Conservation (phyloP, 2,888 invertebrate genomes). For the Blastobasis adustella region DNA sequence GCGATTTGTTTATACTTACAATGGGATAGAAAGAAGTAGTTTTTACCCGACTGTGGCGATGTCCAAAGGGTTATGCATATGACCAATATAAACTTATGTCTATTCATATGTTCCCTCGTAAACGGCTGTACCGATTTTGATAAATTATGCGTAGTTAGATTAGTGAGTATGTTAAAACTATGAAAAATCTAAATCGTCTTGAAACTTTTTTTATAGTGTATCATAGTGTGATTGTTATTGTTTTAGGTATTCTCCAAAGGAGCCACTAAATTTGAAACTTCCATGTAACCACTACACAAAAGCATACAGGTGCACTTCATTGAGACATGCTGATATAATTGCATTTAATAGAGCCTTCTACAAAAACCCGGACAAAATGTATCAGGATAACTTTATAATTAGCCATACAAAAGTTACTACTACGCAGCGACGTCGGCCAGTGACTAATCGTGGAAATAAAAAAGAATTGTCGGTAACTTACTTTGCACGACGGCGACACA, state of each 20-base stretch:
- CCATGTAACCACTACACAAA: conserved; percentile 5
- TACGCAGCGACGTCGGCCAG: conserved; percentile 8
- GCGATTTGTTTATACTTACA: too few relatives aligned
- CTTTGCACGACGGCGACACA: conserved; percentile 11
- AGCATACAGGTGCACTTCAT: conserved; percentile 11
- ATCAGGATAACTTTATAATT: conserved; percentile 15
- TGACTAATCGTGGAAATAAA: conserved; percentile 9
- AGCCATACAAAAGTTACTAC: conserved; percentile 8
- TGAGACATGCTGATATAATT: conserved; percentile 12
- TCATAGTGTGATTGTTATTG: background rate
- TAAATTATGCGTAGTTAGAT: too few relatives aligned
- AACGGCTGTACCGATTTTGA: too few relatives aligned
- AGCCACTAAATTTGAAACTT: conserved; percentile 11
- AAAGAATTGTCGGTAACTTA: conserved; percentile 12
- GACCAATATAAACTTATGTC: too few relatives aligned
- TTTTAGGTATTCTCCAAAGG: conserved; percentile 13
- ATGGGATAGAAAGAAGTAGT: too few relatives aligned
- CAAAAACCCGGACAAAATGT: conserved; percentile 12
- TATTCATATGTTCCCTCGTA: too few relatives aligned
- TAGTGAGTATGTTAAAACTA: too few relatives aligned
- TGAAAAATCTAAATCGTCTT: too few relatives aligned
- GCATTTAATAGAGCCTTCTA: conserved; percentile 12
- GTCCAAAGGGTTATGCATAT: too few relatives aligned
- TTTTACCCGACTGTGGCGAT: too few relatives aligned
- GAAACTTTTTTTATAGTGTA: too few relatives aligned